Base-by-base conservation (phyloP, 2,797 vertebrate species). In the Echeneis naucrates region DNA sequence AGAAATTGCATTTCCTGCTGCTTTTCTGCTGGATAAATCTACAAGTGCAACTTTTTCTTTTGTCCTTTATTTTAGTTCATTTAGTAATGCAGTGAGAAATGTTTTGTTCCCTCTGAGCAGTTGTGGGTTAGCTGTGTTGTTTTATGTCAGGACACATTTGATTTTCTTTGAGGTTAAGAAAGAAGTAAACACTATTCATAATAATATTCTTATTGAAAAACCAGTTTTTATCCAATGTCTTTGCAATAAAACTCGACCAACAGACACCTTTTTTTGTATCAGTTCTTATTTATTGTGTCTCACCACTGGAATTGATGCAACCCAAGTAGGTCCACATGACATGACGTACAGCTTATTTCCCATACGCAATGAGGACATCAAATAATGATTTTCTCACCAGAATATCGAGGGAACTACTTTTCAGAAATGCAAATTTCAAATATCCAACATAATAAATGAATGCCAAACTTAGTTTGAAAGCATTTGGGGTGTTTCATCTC, bases 241-340 rank as follows among this genome's bases (percentile, higher is more conserved):
- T 30, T 21, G 27, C 13, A 37, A 16, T 68, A 48, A 84, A 84
- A 80, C 19, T 77, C 33, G n/a, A 83, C 48, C 10, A 47, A 19
- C 10, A 76, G 63, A 71, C 45, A 57, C 30, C n/a, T 40, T 44
- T 44, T 19, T 9, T 45, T 54, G 33, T 77, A 11, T 85, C 4
- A 47, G 8, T 73, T 68, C 33, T 72, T 87, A 70, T 90, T 88
- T 79, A 86, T 89, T 90, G 61, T 75, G 59, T 80, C 40, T 74
- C 73, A 70, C 63, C 66, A 78, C 68, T 87, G 72, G 63, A 87
- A 80, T 76, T 82, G 57, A 65, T 75, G 77, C 68, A 83, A 85
- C 60, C 67, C 35, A 68, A 69, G 64, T 59, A 82, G 26, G 37
- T 76, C 40, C 54, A 80, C 45, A 35, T 68, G 68, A 61, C 23